Percentiles rank a stretch among this genome's conserved stretches.
Evolutionary conservation across 2,113 vertebrate species (phyloP).

Genomic region (Syrrhaptes paradoxus): DNA sequence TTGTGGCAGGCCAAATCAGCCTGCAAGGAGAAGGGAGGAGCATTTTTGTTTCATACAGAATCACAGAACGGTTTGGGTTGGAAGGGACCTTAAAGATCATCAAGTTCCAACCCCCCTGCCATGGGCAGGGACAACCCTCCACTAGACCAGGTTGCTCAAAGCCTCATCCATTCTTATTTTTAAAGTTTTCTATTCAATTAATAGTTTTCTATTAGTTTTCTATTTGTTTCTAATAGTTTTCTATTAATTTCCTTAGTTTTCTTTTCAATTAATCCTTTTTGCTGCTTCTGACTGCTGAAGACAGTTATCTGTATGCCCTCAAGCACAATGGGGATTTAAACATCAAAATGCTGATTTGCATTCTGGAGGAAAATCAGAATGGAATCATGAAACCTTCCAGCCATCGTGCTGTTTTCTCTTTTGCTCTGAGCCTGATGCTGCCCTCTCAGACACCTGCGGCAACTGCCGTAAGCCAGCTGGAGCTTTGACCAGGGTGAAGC

Average conservation of each 20-base stretch:
- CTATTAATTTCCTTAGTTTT: background rate
- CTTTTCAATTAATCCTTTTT: background rate
- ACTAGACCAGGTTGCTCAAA: too few species aligned
- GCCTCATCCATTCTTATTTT: too few species aligned
- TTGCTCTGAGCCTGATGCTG: background rate
- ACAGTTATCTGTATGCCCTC: background rate
- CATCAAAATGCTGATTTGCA: constrained; percentile 1
- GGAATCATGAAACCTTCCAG: background rate
- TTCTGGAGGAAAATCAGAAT: background rate
- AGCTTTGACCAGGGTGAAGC: background rate
- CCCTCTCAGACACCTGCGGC: background rate
- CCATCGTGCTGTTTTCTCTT: background rate
- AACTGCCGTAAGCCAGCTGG: background rate
- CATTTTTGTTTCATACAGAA: background rate
- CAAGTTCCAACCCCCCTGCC: too few species aligned
- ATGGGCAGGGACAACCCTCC: too few species aligned
- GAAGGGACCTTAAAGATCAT: too few species aligned
- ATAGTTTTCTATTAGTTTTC: too few species aligned
- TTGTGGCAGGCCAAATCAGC: background rate
- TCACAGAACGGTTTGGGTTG: too few species aligned
- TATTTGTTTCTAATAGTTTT: too few species aligned
- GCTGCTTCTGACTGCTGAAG: background rate
- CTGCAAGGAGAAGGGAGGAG: background rate
- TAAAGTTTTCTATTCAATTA: too few species aligned
- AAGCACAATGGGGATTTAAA: constrained; percentile 22